Evolutionary conservation across 2,797 vertebrate genomes (phyloP).

Genomic region (Sphenodon punctatus): DNA sequence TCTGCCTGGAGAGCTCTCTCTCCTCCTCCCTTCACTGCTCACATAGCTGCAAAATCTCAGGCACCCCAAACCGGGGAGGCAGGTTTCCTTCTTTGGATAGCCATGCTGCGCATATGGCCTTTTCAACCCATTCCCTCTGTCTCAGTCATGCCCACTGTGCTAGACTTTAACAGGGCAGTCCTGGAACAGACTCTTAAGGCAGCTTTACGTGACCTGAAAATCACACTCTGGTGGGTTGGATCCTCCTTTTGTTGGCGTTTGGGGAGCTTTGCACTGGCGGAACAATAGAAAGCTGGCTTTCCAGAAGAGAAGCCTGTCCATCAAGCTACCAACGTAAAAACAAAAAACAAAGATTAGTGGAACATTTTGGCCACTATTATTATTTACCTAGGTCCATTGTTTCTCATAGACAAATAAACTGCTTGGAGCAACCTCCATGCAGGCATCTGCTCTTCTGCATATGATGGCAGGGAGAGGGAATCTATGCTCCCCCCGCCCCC

Average conservation of each 20-base stretch:
- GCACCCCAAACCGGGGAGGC: too few relatives aligned
- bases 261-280: not conserved
- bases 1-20: too few relatives aligned
- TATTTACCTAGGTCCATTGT: not conserved
- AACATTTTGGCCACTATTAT: not conserved
- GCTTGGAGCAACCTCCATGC: too few relatives aligned
- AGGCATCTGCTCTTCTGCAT: constrained; percentile 9
- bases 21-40: too few relatives aligned
- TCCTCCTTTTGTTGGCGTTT: fast-evolving
- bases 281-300: not conserved
- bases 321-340: too few relatives aligned
- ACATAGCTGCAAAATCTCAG: too few relatives aligned
- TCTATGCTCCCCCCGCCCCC: constrained; percentile 50
- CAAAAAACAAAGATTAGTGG: too few relatives aligned
- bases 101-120: too few relatives aligned
- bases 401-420: not conserved
- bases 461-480: constrained; percentile 29
- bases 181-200: too few relatives aligned
- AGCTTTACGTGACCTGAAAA: too few relatives aligned
- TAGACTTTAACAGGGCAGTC: fast-evolving
- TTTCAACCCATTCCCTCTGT: not conserved
- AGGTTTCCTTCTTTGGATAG: too few relatives aligned
- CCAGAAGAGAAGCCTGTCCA: not conserved
- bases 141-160: not conserved
- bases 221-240: fast-evolving